Evolutionary conservation across 2,113 vertebrate species (phyloP).

Genomic region (Rhinolophus ferrumequinum): DNA sequence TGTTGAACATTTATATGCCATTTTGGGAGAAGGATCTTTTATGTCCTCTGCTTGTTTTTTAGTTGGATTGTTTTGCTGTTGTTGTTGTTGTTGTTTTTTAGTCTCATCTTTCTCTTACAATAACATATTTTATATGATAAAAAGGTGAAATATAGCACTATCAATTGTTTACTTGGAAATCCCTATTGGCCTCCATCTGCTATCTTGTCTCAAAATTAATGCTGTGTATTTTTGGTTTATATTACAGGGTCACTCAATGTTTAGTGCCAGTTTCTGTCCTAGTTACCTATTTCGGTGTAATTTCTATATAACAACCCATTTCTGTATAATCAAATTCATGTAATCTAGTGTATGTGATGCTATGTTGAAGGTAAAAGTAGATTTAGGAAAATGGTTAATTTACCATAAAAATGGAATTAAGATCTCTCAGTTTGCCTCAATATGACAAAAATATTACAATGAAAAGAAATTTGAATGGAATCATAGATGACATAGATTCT

Average conservation of each 20-base stretch:
- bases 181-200: neutral
- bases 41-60: too few relatives aligned
- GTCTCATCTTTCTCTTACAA: neutral
- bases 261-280: neutral
- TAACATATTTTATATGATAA: neutral
- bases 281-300: neutral
- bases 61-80: too few relatives aligned
- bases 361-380: neutral
- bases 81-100: too few relatives aligned
- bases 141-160: neutral
- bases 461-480: neutral
- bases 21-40: too few relatives aligned
- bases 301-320: neutral
- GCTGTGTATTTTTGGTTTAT: neutral
- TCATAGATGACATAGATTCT: neutral
- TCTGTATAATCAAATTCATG: neutral
- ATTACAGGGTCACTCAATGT: neutral
- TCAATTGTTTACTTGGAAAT: neutral
- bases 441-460: neutral
- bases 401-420: neutral
- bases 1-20: too few relatives aligned
- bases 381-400: neutral
- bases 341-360: neutral
- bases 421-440: conserved; percentile 26
- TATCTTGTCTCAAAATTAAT: neutral